These are phyloP conservation scores for Agrilus planipennis DNA, from an alignment of 1,140 invertebrate species.

Conservation along the genomic window DNA sequence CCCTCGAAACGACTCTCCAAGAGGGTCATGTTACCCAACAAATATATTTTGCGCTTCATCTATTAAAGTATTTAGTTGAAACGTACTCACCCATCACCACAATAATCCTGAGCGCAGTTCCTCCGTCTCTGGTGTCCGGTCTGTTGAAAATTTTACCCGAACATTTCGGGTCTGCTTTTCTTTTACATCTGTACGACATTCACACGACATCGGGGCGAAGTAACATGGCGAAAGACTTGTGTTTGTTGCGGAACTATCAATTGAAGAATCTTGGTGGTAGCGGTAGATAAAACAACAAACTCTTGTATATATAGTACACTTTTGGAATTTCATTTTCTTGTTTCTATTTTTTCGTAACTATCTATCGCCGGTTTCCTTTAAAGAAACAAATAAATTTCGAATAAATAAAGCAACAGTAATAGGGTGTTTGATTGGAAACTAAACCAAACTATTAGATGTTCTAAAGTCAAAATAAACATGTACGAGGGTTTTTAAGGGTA, in stretches of 20 bases:
- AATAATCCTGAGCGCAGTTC: conserved; percentile 69
- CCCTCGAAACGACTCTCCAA: conserved; percentile 34
- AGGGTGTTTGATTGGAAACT: too few species aligned
- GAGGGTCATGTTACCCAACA: conserved; percentile 69
- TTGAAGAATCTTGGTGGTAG: conserved; percentile 39
- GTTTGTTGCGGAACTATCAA: conserved; percentile 65
- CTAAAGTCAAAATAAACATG: too few species aligned
- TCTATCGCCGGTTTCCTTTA: too few species aligned
- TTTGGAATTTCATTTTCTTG: too few species aligned
- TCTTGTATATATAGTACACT: too few species aligned
- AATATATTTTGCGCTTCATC: conserved; percentile 74
- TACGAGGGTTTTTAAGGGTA: too few species aligned
- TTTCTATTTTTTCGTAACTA: too few species aligned
- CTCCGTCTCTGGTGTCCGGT: conserved; percentile 61
- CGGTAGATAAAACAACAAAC: too few species aligned
- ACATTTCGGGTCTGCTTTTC: conserved; percentile 56
- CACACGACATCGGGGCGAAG: conserved; percentile 56
- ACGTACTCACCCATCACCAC: conserved; percentile 62
- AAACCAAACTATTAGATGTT: too few species aligned
- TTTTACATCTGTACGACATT: conserved; percentile 68
- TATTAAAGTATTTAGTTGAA: conserved; percentile 67
- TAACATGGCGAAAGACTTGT: conserved; percentile 68
- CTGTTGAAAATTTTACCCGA: conserved; percentile 68
- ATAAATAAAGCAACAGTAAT: too few species aligned
- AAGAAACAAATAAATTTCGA: too few species aligned